Conservation (phyloP, 2,113 vertebrate species). For the Sakesphorus luctuosus region DNA sequence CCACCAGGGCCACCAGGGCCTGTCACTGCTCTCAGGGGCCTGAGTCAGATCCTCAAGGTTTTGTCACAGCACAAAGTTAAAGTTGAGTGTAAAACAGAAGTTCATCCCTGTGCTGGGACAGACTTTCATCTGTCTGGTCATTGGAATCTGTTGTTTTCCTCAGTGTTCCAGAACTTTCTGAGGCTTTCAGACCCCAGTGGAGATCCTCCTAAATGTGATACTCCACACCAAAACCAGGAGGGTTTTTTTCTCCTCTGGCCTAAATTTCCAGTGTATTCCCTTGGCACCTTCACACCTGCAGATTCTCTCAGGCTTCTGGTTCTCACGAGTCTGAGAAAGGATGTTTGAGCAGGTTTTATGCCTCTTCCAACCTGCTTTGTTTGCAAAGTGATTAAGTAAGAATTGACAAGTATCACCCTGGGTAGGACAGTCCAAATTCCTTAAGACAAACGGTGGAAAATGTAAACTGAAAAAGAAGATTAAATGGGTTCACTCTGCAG, state of each 20-base stretch:
- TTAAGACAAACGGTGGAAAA: not conserved
- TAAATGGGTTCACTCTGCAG: not conserved
- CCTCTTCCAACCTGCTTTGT: not conserved
- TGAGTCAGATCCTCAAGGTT: not conserved
- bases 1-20: too few species aligned
- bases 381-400: not conserved
- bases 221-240: not conserved
- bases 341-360: not conserved
- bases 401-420: not conserved
- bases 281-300: not conserved
- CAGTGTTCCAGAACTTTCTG: not conserved
- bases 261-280: not conserved
- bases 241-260: not conserved
- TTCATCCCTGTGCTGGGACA: not conserved
- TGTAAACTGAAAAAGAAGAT: not conserved
- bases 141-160: not conserved
- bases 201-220: not conserved
- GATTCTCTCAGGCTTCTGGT: not conserved
- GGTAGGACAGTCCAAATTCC: not conserved
- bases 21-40: not conserved
- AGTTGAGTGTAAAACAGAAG: not conserved
- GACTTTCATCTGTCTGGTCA: not conserved
- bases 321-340: not conserved
- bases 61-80: not conserved
- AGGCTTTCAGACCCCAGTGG: not conserved